These are phyloP conservation scores for Linnaemya tessellans DNA, from an alignment of 2,888 invertebrate genomes.

Conservation along the genomic window DNA sequence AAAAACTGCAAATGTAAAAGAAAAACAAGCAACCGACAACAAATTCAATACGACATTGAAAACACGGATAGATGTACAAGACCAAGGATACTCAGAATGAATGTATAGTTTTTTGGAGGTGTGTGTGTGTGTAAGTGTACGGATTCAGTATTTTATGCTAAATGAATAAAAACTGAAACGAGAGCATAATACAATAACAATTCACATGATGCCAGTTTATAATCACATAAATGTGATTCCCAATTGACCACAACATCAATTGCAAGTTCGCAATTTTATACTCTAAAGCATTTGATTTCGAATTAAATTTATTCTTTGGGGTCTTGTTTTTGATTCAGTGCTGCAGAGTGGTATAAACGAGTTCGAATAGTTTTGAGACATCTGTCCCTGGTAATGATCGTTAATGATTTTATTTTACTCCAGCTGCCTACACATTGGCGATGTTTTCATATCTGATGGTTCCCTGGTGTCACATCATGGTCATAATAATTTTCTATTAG, in stretches of 20 bases:
- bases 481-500: too few relatives aligned
- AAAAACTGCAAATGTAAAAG: conserved; percentile 21
- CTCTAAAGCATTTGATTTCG: background rate
- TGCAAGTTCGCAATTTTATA: too few relatives aligned
- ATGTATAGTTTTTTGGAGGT: conserved; percentile 25
- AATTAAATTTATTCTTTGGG: background rate
- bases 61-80: conserved; percentile 71
- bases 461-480: too few relatives aligned
- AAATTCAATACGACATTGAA: conserved; percentile 82
- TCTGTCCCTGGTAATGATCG: too few relatives aligned
- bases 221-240: conserved; percentile 24
- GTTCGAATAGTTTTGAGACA: too few relatives aligned
- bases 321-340: too few relatives aligned
- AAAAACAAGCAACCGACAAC: conserved; percentile 72
- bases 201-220: conserved; percentile 57
- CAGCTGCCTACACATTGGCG: too few relatives aligned
- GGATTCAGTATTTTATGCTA: conserved; percentile 35
- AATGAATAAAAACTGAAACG: conserved; percentile 57
- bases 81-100: conserved; percentile 64
- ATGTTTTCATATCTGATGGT: too few relatives aligned
- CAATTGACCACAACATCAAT: background rate
- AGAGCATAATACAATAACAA: conserved; percentile 65
- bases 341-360: too few relatives aligned
- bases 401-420: too few relatives aligned
- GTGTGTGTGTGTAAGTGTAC: background rate